Evolutionary conservation across 2,797 vertebrate species (phyloP), one percentile per base, ranked within the genome.

Genomic region (Heliangelus exortis): DNA sequence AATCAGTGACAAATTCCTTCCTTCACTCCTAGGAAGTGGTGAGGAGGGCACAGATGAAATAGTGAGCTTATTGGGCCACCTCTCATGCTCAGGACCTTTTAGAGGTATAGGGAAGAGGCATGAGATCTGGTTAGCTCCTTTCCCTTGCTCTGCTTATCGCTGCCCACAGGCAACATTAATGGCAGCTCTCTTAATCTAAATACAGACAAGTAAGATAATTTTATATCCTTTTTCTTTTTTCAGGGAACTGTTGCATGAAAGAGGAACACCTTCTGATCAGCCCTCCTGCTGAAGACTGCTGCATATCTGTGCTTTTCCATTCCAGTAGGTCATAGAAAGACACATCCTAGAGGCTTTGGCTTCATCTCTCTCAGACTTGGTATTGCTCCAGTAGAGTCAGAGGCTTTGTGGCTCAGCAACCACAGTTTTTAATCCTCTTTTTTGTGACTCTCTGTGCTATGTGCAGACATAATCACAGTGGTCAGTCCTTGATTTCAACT

Each of bases 391-490:
- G 33, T 13, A 75, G 21, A 69, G 47, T 36, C 65, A 63, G 86
- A 63, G 76, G 51, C 33, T 62, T 68, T 19, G 48, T 72, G 67
- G 55, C 33, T 87, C 58, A 83, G 78, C 48, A 89, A 50, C 50
- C 55, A 54, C 41, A 84, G 48, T 20, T 88, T 92, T 77, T 59
- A 88, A 57, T 74, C 68, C 0, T 10, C 31, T 68, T 73, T 50
- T 84, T 82, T 91, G 45, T 78, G 28, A 59, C 87, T 94, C 63
- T 57, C 36, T 84, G 31, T 84, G 69, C 84, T 88, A 28, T 71
- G 33, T 89, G 71, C 67, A 92, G 74, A 65, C 41, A 54, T 50
- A 92, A 68, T 67, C 36, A 58, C 57, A 54, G 80, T 82, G 71
- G 59, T 84, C 45, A 77, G 55, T 15, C 41, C 20, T 76, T 66